Percentiles rank a stretch among this genome's conserved stretches.
Evolutionary conservation across 1,140 invertebrate species (phyloP).

Genomic region (Adoxophyes honmai): DNA sequence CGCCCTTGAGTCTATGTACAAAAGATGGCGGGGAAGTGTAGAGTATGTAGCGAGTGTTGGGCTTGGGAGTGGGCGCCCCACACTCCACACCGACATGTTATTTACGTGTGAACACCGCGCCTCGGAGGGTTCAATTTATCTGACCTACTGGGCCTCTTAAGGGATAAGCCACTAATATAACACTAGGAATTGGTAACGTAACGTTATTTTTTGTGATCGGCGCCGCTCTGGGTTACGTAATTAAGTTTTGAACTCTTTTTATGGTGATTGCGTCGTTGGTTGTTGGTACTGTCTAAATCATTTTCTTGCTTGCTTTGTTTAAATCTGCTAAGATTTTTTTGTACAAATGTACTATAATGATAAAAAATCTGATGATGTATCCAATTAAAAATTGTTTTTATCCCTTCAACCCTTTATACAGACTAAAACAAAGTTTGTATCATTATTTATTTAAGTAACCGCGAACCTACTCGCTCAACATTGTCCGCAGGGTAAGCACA

Average conservation of each 20-base stretch:
- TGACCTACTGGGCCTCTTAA: constrained; percentile 69
- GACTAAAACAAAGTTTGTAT: no score
- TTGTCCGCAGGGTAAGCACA: neutral
- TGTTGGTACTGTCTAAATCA: no score
- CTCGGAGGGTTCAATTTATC: constrained; percentile 74
- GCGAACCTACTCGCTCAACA: neutral
- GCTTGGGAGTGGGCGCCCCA: constrained; percentile 29
- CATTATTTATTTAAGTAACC: no score
- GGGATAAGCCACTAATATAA: constrained; percentile 57
- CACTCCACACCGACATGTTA: constrained; percentile 69
- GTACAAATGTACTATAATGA: no score
- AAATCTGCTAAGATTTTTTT: no score
- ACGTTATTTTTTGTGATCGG: constrained; percentile 24
- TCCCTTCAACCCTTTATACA: no score
- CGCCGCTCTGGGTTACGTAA: neutral
- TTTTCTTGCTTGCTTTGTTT: no score
- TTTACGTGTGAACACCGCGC: constrained; percentile 75
- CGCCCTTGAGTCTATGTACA: neutral
- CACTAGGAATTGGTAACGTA: constrained; percentile 43
- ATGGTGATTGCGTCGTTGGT: no score
- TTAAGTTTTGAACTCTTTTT: no score
- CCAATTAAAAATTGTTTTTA: no score
- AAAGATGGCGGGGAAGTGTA: neutral
- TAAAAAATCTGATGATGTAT: no score
- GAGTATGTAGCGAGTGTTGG: neutral